phyloP scores from a whole-genome alignment of 2,113 vertebrate species.

The Sus scrofa region DNA sequence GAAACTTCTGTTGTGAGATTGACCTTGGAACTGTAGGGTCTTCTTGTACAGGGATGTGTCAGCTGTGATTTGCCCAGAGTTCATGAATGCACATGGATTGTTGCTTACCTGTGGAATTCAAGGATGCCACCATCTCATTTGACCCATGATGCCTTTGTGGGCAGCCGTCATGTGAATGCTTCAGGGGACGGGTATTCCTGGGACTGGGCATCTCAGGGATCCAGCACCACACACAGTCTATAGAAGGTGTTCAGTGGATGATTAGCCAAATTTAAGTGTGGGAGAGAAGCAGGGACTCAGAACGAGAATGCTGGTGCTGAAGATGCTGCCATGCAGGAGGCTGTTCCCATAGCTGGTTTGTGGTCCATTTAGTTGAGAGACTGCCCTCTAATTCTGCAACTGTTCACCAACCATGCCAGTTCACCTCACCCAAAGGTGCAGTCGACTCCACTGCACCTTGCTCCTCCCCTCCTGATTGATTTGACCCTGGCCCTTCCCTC shows the following conservation, averaged over 20 bases:
- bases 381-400: fast-evolving
- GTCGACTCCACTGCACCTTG: too few species aligned
- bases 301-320: fast-evolving
- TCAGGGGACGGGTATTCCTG: fast-evolving
- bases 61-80: not conserved
- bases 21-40: not conserved
- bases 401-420: fast-evolving
- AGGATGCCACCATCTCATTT: not conserved
- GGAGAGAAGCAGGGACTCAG: not conserved
- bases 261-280: not conserved
- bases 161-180: not conserved
- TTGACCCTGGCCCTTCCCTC: too few species aligned
- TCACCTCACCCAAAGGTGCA: not conserved
- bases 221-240: fast-evolving
- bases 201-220: fast-evolving
- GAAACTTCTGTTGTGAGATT: not conserved
- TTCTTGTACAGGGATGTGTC: fast-evolving
- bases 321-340: fast-evolving
- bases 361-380: not conserved
- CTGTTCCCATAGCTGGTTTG: not conserved
- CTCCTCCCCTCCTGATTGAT: not conserved
- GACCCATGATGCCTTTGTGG: not conserved
- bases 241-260: fast-evolving
- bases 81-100: not conserved
- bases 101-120: not conserved